Evolutionary conservation across 2,888 invertebrate species (phyloP), one percentile per base, ranked within the genome.

Genomic region (Tetragonisca angustula): DNA sequence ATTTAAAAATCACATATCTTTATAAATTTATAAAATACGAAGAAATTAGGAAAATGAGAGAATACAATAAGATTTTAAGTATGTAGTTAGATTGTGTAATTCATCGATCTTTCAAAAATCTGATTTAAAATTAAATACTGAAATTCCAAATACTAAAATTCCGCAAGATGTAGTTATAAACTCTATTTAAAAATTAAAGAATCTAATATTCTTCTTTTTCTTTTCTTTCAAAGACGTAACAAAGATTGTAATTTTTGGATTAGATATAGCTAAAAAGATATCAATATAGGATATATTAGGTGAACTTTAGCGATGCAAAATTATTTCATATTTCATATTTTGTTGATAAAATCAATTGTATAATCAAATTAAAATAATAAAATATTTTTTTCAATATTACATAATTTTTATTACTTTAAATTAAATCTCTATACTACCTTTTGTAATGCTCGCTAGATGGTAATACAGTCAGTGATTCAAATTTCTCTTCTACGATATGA

Each of bases 241-340:
- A 13, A 3, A 2, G 21, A 64, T 19, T 71, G 56, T 24, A 71
- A 36, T 77, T 0, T 9, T 56, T 56, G 56, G 13, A 56, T 56
- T n/a, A 43, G 9, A 43, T 43, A 9, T 43, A 43, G 43, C 13
- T 0, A 0, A 27, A 24, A 65, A 3, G 2, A 5, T 3, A 17
- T 4, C 4, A 56, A 9, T 27, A 56, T 27, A 71, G 65, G 54
- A 56, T 9, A 27, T 77, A 43, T 21, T 54, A 56, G 17, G 64
- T 71, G 17, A 50, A 4, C 2, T 27, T 50, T 5, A 56, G 19
- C 0, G 1, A 4, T 2, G 24, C 21, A 0, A 3, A 6, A 17
- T 49, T 64, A 32, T 77, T 15, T 43, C 54, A 43, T 77, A 56
- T 64, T 15, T 43, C 64, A 43, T 77, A 56, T 64, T 54, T 50